Base-by-base conservation (phyloP, 2,113 vertebrate genomes). In the Etia nguti region DNA sequence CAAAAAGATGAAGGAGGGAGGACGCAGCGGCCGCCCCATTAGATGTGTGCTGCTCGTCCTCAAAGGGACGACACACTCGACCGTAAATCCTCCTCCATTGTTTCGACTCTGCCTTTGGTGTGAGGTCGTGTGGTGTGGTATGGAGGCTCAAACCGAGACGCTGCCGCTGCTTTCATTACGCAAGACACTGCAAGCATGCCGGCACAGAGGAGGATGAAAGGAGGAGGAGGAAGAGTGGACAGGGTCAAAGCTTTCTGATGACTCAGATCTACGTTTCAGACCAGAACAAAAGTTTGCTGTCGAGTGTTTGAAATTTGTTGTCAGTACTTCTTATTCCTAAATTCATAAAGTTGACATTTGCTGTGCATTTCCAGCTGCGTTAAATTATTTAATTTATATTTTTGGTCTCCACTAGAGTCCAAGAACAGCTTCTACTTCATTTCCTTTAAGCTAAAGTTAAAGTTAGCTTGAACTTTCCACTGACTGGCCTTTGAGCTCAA, bases 141-240 rank as follows among this genome's bases (percentile, higher is more conserved):
- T 10, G 50, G 34, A 2, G 56, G 50, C 70, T 85, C 41, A n/a
- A 7, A 43, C 59, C 0, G 79, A 65, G 43, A 56, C 15, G 8
- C 41, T 24, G 83, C 75, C 15, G 6, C 52, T 13, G 84, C 77
- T 57, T 90, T 86, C 52, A 65, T 90, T 86, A 86, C 48, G 87
- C 92, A 88, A 90, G 46, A 90, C 60, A 5, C 59, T 89, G 92
- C 83, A 89, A 93, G 54, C 54, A 8, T n/a, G 6, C 26, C 70
- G 73, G 86, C 82, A 82, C 36, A n/a, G n/a, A n/a, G 20, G 52
- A 36, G 8, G 29, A 73, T 2, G 12, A 75, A 10, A 22, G 60
- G 12, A n/a, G 6, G 60, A 29, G 10, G 18, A 5, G 24, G 70
- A 29, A 5, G 6, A 31, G 29, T 2, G 20, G 50, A 55, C 1